Conservation (phyloP, 2,797 vertebrate species). For the Neomorphus geoffroyi region DNA sequence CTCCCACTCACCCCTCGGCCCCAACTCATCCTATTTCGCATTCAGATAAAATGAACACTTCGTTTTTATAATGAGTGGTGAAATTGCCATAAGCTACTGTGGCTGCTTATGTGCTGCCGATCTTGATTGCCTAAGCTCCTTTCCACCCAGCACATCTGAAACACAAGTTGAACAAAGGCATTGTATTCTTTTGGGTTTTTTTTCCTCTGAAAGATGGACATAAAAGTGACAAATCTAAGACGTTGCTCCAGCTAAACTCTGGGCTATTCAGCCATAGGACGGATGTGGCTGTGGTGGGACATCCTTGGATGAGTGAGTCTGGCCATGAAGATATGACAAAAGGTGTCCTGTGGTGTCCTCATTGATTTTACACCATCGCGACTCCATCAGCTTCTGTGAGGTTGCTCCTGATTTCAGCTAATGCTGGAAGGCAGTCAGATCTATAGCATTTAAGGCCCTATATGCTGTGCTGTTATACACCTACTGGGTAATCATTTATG, state of each 20-base stretch:
- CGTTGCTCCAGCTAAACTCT: fast-evolving
- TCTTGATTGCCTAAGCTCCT: neutral
- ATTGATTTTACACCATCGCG: neutral
- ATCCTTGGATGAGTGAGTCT: neutral
- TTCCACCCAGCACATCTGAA: neutral
- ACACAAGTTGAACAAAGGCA: neutral
- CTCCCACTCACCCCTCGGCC: neutral
- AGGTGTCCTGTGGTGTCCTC: neutral
- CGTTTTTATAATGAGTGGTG: neutral
- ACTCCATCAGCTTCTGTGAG: neutral
- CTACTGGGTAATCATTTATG: neutral
- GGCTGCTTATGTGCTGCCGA: neutral
- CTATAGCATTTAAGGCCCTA: neutral
- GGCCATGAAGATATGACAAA: neutral
- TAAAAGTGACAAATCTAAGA: neutral
- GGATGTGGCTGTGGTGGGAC: neutral
- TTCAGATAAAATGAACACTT: neutral
- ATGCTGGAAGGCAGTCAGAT: neutral
- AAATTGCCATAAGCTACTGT: neutral
- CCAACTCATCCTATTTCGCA: neutral
- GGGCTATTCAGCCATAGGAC: neutral
- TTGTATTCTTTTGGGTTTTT: neutral
- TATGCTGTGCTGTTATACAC: neutral
- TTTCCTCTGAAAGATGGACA: neutral
- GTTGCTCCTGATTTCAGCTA: neutral